Conservation (phyloP, 2,888 invertebrate genomes). For the Caenorhabditis auriculariae region DNA sequence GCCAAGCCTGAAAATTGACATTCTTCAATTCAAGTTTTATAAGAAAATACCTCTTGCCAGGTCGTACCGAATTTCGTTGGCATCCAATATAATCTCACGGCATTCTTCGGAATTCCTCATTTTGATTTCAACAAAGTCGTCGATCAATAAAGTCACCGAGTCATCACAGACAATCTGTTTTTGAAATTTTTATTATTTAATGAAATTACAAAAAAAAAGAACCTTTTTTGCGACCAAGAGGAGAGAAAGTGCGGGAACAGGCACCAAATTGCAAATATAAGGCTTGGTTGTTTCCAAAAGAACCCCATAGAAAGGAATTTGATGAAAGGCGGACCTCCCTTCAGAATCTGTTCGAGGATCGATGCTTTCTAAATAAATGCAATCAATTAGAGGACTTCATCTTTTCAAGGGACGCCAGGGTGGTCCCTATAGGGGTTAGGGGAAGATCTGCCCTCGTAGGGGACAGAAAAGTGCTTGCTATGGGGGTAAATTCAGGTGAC, state of each 20-base stretch:
- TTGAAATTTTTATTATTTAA: neutral
- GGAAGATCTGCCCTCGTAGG: no score
- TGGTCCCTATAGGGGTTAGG: no score
- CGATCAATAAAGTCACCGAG: constrained; percentile 16
- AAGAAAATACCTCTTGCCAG: constrained; percentile 17
- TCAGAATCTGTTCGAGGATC: constrained; percentile 27
- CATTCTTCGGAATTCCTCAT: constrained; percentile 26
- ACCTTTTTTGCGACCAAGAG: constrained; percentile 43
- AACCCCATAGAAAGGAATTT: constrained; percentile 51
- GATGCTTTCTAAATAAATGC: constrained; percentile 25
- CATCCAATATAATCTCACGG: constrained; percentile 20
- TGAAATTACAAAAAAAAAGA: neutral
- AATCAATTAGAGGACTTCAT: neutral
- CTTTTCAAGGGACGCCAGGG: neutral
- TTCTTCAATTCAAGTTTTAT: neutral
- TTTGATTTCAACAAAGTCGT: constrained; percentile 39
- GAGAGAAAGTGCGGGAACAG: constrained; percentile 35
- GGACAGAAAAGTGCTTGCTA: no score
- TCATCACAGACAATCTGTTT: constrained; percentile 16
- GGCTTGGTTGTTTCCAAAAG: constrained; percentile 59
- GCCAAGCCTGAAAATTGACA: constrained; percentile 11
- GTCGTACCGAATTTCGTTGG: constrained; percentile 27
- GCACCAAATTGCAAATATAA: constrained; percentile 48
- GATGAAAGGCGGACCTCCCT: constrained; percentile 33
- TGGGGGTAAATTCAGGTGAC: no score